Base-by-base conservation (phyloP, 1,140 invertebrate genomes). In the Drosophila pseudoobscura region DNA sequence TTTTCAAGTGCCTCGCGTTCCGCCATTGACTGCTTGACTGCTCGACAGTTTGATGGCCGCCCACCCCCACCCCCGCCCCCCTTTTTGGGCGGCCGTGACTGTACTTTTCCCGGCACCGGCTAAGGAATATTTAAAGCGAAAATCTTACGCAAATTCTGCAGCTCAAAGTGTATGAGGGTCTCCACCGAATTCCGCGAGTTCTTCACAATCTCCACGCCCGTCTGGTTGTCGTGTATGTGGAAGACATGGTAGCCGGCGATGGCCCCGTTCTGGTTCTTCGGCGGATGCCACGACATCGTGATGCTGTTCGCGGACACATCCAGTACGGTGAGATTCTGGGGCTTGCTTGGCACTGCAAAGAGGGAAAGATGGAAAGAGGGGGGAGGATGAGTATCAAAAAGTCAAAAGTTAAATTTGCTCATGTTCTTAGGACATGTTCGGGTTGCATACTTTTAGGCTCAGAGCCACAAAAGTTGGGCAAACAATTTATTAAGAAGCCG, bases 281-380 rank as follows among this genome's bases (percentile, higher is more conserved):
- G 97, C 91, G 95, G 94, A 80, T 92, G 92, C 97, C 97, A 98
- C 76, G 94, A 94, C 77, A 98, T 93, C 60, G 95, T 94, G 73
- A 97, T 95, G 87, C 95, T 95, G 46, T 94, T 94, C 64, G 96
- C 94, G 55, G 95, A 95, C 45, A 97, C 95, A 90, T 94, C 94
- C 63, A 94, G 93, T 13, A 96, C 93, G 68, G 94, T 96, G 64
- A 98, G 93, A 92, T 97, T 97, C 83, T 94, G 92, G 53, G 97
- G 97, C 89, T 96, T 95, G 91, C 94, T 96, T 91, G 96, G 96
- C 92, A 96, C 96, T 96, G 93, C 11, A 93, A 93, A 39, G 51
- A 17, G 26, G 20, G 20, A 20, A 20, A 45, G 52, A 26, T 0
- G n/a, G 26, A 8, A 43, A 11, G 41, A 8, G 35, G 20, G 20